Evolutionary conservation across 2,888 invertebrate species (phyloP).

Genomic region (Bugulina stolonifera): DNA sequence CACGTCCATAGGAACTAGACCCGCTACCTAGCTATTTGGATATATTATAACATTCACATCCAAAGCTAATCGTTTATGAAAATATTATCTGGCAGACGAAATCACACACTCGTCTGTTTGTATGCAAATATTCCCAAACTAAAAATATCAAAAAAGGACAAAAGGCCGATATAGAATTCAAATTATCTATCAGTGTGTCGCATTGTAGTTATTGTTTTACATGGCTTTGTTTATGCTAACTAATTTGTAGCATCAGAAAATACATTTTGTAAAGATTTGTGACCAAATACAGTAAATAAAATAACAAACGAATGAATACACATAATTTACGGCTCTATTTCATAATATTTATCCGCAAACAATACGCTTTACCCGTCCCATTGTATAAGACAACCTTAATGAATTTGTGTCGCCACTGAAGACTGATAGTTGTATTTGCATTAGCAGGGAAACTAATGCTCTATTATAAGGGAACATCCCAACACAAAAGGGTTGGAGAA

Average conservation of each 20-base stretch:
- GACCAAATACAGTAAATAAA: conserved; percentile 11
- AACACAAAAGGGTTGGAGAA: too few species aligned
- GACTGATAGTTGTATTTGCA: too few species aligned
- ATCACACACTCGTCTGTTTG: not conserved
- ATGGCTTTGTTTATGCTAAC: not conserved
- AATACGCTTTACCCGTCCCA: not conserved
- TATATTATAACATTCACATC: too few species aligned
- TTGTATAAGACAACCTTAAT: not conserved
- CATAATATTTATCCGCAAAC: conserved; percentile 7
- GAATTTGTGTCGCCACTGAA: not conserved
- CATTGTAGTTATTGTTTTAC: not conserved
- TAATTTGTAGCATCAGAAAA: conserved; percentile 12
- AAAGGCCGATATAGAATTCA: too few species aligned
- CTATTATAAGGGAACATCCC: too few species aligned
- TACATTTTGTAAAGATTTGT: not conserved
- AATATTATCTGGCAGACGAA: too few species aligned
- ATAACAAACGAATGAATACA: not conserved
- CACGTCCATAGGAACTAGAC: too few species aligned
- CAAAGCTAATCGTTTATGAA: too few species aligned
- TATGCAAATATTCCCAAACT: not conserved
- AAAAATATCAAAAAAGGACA: too few species aligned
- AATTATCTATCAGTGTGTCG: too few species aligned
- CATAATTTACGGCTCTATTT: not conserved
- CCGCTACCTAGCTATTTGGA: too few species aligned
- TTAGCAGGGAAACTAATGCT: not conserved